These are phyloP conservation scores for Beaufortia kweichowensis DNA, from an alignment of 2,113 vertebrate species.

Conservation along the genomic window DNA sequence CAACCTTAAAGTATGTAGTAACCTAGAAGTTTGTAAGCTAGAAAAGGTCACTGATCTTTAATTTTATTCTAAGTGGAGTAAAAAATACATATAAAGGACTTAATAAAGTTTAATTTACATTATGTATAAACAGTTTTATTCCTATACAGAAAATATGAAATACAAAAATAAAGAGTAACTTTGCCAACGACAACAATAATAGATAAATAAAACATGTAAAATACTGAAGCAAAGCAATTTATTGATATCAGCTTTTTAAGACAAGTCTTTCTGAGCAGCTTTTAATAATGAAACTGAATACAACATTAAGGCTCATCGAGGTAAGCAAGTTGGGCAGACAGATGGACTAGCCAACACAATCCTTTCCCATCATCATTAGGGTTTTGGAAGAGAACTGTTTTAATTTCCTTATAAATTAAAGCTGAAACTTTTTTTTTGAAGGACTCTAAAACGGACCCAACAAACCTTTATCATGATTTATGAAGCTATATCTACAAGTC, in stretches of 20 bases:
- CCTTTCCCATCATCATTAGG: neutral
- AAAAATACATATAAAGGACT: neutral
- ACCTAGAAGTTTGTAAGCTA: neutral
- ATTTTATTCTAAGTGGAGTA: neutral
- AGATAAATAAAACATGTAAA: constrained; percentile 60
- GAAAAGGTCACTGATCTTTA: neutral
- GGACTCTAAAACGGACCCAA: constrained; percentile 3
- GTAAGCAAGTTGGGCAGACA: constrained; percentile 12
- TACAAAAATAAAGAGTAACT: constrained; percentile 77
- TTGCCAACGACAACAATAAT: constrained; percentile 63
- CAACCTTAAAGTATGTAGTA: too few species aligned
- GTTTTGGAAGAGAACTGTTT: constrained; percentile 33
- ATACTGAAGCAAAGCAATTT: constrained; percentile 63
- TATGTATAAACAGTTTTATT: constrained; percentile 69
- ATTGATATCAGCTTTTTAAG: constrained; percentile 44
- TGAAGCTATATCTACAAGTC: neutral
- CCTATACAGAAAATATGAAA: constrained; percentile 66
- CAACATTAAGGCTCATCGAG: constrained; percentile 18
- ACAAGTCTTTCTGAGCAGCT: constrained; percentile 50
- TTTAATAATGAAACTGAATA: constrained; percentile 39
- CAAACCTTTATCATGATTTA: neutral
- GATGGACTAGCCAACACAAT: neutral
- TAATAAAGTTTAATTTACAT: constrained; percentile 7
- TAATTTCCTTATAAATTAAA: constrained; percentile 39
- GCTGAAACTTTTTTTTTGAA: neutral